A percentile compares a stretch with the other conserved stretches of the same genome.
phyloP scores from a whole-genome alignment of 2,888 invertebrate genomes.

The Apocheima hispidaria region DNA sequence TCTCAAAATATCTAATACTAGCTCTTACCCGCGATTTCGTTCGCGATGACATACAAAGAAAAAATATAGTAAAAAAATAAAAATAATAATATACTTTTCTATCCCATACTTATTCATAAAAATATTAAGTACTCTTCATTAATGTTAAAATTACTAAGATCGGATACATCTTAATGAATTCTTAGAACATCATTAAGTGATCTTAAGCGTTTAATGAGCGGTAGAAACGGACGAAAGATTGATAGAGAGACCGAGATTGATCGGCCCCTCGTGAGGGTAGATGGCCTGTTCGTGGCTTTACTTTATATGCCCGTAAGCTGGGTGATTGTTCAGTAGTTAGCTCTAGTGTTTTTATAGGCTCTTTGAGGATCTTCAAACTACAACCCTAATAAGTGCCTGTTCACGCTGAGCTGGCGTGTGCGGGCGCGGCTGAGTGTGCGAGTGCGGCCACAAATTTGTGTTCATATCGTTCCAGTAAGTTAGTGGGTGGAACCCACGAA shows the following conservation, averaged over 20 bases:
- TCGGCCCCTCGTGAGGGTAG: conserved; percentile 15
- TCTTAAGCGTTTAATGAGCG: conserved; percentile 21
- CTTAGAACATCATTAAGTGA: conserved; percentile 23
- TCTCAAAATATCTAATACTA: too few relatives aligned
- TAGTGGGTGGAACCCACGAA: too few relatives aligned
- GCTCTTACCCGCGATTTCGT: too few relatives aligned
- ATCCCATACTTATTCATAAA: too few relatives aligned
- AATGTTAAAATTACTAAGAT: background rate
- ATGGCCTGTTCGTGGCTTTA: background rate
- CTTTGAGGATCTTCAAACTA: background rate
- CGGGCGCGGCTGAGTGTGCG: too few relatives aligned
- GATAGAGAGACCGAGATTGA: conserved; percentile 25
- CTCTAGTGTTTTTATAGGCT: background rate
- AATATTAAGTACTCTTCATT: conserved; percentile 7
- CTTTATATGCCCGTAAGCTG: background rate
- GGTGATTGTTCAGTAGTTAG: background rate
- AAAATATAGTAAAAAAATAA: too few relatives aligned
- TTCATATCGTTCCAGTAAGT: too few relatives aligned
- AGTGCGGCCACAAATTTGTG: too few relatives aligned
- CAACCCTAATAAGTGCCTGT: too few relatives aligned
- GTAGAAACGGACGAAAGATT: conserved; percentile 21
- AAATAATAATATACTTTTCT: too few relatives aligned
- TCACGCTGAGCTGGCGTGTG: too few relatives aligned
- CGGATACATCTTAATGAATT: conserved; percentile 9
- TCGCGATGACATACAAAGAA: too few relatives aligned